Base-by-base conservation (phyloP, 2,797 vertebrate species). In the Melanotaenia parkinsoni region DNA sequence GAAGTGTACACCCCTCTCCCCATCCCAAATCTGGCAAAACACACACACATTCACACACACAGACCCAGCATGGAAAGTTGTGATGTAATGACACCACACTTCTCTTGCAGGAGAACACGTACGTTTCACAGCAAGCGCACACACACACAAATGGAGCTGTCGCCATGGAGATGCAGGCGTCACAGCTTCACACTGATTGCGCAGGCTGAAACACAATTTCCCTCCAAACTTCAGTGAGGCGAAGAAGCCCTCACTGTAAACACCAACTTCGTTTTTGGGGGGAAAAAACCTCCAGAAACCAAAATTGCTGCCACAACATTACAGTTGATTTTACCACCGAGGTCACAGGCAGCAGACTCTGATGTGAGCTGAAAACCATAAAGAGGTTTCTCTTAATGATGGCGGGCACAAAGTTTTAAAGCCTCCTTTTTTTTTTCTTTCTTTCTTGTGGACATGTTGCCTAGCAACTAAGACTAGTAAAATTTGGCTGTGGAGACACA, bases 31-130 rank as follows among this genome's bases (percentile, higher is more conserved):
- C 72, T 86, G 81, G 77, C 77, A 83, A 71, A 72, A 14, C 20
- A 85, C 63, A 74, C 71, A 66, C 47, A 72, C 68, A 72, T 51
- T 51, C 54, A 86, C 74, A 85, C 62, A 67, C 69, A 79, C 33
- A 45, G 45, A 85, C 82, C 67, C 24, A 86, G 87, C 79, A 92
- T 93, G 91, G 93, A 94, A 93, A 94, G 86, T 89, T 59, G 84
- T 93, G 85, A 91, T 81, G 86, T 90, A 89, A 91, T 85, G 87
- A 92, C 78, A 79, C 86, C 86, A 85, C 78, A 65, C 75, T 72
- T 58, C 76, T 85, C 54, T 14, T 70, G 80, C 80, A 86, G 78
- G 54, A 78, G 84, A 79, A 82, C 84, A 78, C 70, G 74, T 82
- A 82, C 65, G 67, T 4, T 30, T 26, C 63, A 69, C 32, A 33